Conservation (phyloP, 2,113 vertebrate genomes). For the Peromyscus maniculatus region DNA sequence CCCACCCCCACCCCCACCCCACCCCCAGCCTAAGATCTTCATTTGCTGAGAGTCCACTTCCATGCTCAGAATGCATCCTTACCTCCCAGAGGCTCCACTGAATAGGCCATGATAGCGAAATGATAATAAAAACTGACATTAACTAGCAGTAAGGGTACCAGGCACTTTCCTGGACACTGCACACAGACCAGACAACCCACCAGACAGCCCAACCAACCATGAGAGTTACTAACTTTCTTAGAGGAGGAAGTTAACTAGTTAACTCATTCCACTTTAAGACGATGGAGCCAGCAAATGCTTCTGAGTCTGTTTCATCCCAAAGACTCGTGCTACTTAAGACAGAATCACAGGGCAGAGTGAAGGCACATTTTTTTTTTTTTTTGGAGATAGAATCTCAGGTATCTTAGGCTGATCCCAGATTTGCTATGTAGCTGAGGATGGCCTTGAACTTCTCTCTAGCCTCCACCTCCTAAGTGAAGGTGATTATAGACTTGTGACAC, state of each 20-base stretch:
- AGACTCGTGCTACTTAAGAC: neutral
- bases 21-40: neutral
- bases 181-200: neutral
- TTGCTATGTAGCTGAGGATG: neutral
- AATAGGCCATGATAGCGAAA: neutral
- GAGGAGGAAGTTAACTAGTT: neutral
- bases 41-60: neutral
- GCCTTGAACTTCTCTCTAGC: neutral
- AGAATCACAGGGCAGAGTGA: neutral
- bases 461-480: no score
- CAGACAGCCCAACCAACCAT: neutral
- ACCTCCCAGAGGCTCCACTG: neutral
- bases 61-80: neutral
- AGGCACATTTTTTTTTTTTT: neutral
- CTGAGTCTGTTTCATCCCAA: neutral
- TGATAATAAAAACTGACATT: neutral
- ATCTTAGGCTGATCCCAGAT: neutral
- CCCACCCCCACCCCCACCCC: no score
- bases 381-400: neutral
- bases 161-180: neutral
- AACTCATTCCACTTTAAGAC: neutral
- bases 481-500: neutral
- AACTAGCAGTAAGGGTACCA: neutral
- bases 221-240: neutral
- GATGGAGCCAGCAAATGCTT: neutral